These are phyloP conservation scores for Smittia sp. DNA, from an alignment of 2,888 invertebrate genomes.

Conservation along the genomic window DNA sequence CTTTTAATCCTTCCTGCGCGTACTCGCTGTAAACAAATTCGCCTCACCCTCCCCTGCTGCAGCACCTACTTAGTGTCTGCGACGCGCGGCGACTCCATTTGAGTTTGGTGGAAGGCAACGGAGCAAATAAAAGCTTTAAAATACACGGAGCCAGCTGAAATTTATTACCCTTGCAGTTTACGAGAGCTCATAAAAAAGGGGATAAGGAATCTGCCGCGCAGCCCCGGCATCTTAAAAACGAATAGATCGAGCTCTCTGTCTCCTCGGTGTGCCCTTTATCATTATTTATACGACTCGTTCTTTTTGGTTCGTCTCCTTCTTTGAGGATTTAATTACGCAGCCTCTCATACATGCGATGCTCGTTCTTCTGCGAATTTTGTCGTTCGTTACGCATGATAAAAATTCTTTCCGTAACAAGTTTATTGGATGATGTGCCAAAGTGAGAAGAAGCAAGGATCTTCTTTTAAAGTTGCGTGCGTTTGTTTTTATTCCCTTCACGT, in stretches of 20 bases:
- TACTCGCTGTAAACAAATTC: background rate
- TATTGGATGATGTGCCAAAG: background rate
- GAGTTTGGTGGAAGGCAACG: background rate
- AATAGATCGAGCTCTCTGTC: slow-evolving; percentile 27
- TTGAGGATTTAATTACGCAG: background rate
- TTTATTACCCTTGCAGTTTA: slow-evolving; percentile 39
- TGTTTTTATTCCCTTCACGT: slow-evolving; percentile 35
- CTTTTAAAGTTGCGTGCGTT: background rate
- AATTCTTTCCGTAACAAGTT: slow-evolving; percentile 18
- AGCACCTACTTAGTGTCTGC: background rate
- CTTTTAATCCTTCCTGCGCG: slow-evolving; percentile 2
- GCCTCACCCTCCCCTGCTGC: background rate
- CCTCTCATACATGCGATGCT: background rate
- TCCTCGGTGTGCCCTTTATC: slow-evolving; percentile 3
- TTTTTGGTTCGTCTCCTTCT: background rate
- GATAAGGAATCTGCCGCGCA: slow-evolving; percentile 24
- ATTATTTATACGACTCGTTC: slow-evolving; percentile 33
- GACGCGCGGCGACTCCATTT: background rate
- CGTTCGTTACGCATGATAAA: slow-evolving; percentile 28
- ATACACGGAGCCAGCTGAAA: slow-evolving; percentile 15
- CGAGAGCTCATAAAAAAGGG: slow-evolving; percentile 34
- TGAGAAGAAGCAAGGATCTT: background rate
- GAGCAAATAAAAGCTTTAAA: slow-evolving; percentile 24
- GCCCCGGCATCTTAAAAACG: slow-evolving; percentile 36
- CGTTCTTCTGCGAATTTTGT: background rate